These are phyloP conservation scores for Eupithecia exiguata DNA, from an alignment of 2,888 invertebrate species.

Conservation along the genomic window DNA sequence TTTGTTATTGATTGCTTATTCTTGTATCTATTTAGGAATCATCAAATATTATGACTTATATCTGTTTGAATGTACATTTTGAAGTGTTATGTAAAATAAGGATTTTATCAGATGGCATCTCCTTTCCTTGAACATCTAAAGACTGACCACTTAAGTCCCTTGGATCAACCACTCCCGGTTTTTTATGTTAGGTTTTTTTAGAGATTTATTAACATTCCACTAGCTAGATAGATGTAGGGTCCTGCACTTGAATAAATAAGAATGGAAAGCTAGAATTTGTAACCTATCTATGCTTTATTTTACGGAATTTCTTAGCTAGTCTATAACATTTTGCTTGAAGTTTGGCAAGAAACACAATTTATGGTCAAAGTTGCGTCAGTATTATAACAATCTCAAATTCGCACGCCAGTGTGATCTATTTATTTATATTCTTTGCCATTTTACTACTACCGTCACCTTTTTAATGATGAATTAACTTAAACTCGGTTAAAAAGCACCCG, in stretches of 20 bases:
- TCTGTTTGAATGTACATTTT: slow-evolving; percentile 36
- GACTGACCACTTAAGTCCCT: slow-evolving; percentile 52
- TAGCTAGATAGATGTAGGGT: slow-evolving; percentile 43
- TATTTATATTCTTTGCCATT: slow-evolving; percentile 2
- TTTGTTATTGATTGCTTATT: slow-evolving; percentile 40
- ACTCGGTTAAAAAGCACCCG: background rate
- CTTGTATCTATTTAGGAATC: slow-evolving; percentile 36
- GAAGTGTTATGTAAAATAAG: slow-evolving; percentile 34
- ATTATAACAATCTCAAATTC: slow-evolving; percentile 54
- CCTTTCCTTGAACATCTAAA: slow-evolving; percentile 40
- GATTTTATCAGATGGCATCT: slow-evolving; percentile 43
- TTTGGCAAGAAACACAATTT: background rate
- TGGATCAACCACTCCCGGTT: slow-evolving; percentile 31
- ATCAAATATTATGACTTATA: slow-evolving; percentile 25
- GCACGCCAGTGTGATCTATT: slow-evolving; percentile 41
- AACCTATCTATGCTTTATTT: slow-evolving; percentile 6
- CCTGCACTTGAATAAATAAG: slow-evolving; percentile 33
- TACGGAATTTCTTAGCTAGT: background rate
- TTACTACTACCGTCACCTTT: background rate
- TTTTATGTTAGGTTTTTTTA: slow-evolving; percentile 41
- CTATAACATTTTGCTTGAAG: slow-evolving; percentile 8
- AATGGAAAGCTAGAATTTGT: background rate
- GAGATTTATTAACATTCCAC: slow-evolving; percentile 65
- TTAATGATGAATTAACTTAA: background rate
- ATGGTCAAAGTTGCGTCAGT: slow-evolving; percentile 47